These are phyloP conservation scores for Gryllus bimaculatus DNA, from an alignment of 1,140 invertebrate genomes.

Conservation along the genomic window DNA sequence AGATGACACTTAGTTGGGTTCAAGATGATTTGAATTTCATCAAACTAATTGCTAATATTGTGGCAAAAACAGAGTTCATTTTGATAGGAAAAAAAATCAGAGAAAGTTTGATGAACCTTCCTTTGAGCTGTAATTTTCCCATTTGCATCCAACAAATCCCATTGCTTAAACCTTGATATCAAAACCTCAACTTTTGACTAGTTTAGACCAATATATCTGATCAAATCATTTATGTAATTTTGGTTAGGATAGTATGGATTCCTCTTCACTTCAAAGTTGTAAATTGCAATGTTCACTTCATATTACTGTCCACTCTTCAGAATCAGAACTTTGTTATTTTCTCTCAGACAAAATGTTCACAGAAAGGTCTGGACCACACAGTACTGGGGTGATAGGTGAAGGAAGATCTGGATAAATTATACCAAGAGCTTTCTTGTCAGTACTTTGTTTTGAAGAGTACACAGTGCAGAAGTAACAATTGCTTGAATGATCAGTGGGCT, in stretches of 20 bases:
- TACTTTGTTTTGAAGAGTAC: constrained; percentile 25
- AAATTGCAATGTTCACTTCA: constrained; percentile 2
- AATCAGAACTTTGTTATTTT: not conserved
- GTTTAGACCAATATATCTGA: too few relatives aligned
- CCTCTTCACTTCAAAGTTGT: constrained; percentile 13
- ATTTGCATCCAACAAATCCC: too few relatives aligned
- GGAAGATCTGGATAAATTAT: constrained; percentile 18
- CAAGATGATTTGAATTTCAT: constrained; percentile 27
- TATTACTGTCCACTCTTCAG: not conserved
- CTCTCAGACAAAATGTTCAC: not conserved
- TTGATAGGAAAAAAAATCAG: constrained; percentile 21
- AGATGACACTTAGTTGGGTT: constrained; percentile 26
- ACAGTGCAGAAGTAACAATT: constrained; percentile 28
- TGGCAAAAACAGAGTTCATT: constrained; percentile 27
- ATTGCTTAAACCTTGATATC: too few relatives aligned
- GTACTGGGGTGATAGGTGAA: constrained; percentile 18
- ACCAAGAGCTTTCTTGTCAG: constrained; percentile 24
- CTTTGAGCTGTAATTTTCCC: too few relatives aligned
- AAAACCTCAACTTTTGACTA: too few relatives aligned
- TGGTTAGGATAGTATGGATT: constrained; percentile 24
- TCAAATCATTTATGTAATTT: constrained; percentile 5
- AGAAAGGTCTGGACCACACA: constrained; percentile 15
- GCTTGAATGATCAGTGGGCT: constrained; percentile 25
- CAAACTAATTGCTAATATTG: constrained; percentile 25
- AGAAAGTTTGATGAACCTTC: constrained; percentile 19